These are phyloP conservation scores for Rhogogaster chlorosoma DNA, from an alignment of 2,888 invertebrate genomes.

Conservation along the genomic window DNA sequence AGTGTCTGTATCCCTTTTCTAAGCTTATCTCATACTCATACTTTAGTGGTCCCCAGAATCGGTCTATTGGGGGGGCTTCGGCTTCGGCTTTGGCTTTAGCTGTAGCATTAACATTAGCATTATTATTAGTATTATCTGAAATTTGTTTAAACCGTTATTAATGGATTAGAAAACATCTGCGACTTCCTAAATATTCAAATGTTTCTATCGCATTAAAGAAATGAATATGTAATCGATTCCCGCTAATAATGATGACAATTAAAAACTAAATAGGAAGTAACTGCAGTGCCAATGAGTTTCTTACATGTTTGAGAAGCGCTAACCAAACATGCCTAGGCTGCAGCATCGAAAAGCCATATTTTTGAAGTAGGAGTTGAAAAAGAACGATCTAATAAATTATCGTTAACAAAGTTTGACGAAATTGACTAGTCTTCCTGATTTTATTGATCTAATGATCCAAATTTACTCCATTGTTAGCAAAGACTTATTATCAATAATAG, in stretches of 20 bases:
- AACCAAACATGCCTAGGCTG: neutral
- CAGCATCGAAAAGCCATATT: slow-evolving; percentile 10
- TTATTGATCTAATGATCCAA: neutral
- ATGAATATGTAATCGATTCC: slow-evolving; percentile 3
- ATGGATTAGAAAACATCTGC: slow-evolving; percentile 41
- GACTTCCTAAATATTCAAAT: slow-evolving; percentile 34
- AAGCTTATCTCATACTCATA: slow-evolving; percentile 37
- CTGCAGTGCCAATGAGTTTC: neutral
- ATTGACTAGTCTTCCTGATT: neutral
- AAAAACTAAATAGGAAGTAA: neutral
- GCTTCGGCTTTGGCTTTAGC: too few species aligned
- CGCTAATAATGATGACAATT: neutral
- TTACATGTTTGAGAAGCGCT: neutral
- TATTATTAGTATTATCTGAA: neutral
- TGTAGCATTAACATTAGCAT: too few species aligned
- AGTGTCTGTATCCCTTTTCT: slow-evolving; percentile 56
- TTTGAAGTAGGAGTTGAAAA: neutral
- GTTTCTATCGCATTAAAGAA: neutral
- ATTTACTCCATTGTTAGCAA: neutral
- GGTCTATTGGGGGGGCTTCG: neutral
- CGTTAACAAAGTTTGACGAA: neutral
- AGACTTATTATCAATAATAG: neutral
- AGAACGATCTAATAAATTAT: neutral
- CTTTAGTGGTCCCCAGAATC: slow-evolving; percentile 13
- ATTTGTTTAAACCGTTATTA: slow-evolving; percentile 22